These are phyloP conservation scores for Trissolcus japonicus DNA, from an alignment of 2,888 invertebrate species.

Conservation along the genomic window DNA sequence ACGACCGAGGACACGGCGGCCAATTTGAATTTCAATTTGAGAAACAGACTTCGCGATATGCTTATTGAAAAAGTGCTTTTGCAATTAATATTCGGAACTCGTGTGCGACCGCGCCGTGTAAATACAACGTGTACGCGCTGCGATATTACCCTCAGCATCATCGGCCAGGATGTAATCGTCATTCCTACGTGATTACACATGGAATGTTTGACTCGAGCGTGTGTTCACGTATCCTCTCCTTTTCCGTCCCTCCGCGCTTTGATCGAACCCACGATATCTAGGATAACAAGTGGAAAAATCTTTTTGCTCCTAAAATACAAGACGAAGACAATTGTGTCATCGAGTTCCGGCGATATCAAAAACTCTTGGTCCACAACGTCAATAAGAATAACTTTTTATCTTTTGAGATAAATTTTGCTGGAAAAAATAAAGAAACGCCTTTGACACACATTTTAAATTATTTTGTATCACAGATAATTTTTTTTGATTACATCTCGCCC, in stretches of 20 bases:
- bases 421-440: too few species aligned
- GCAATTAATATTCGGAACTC: conserved; percentile 66
- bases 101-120: conserved; percentile 62
- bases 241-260: neutral
- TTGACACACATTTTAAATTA: too few species aligned
- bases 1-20: conserved; percentile 25
- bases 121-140: conserved; percentile 61
- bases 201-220: conserved; percentile 40
- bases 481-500: neutral
- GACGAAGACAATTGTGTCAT: too few species aligned
- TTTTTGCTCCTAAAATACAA: too few species aligned
- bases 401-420: too few species aligned
- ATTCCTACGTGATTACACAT: conserved; percentile 62
- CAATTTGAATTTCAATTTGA: conserved; percentile 46
- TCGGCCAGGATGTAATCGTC: conserved; percentile 66
- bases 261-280: neutral
- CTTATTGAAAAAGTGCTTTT: conserved; percentile 62
- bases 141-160: conserved; percentile 40
- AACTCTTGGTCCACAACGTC: too few species aligned
- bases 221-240: conserved; percentile 19
- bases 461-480: neutral
- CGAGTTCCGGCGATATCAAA: too few species aligned
- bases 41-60: conserved; percentile 20
- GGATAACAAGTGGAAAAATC: too few species aligned
- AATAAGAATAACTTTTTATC: too few species aligned